phyloP scores from a whole-genome alignment of 2,113 vertebrate species.

The Tamias sibiricus region DNA sequence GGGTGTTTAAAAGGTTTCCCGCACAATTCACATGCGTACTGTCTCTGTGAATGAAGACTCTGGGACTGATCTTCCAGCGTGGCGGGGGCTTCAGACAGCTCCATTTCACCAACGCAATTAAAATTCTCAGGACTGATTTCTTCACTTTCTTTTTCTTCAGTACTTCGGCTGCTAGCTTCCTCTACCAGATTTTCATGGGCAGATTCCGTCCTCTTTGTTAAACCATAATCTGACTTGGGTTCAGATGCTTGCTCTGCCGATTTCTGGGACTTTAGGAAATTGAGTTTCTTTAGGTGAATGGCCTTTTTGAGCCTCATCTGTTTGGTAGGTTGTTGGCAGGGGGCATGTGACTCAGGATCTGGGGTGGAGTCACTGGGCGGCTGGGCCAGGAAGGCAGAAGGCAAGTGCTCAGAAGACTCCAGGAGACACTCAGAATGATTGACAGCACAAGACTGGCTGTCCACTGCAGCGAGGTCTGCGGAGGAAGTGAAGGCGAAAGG shows the following conservation, averaged over 20 bases:
- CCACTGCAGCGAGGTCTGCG: constrained; percentile 63
- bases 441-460: constrained; percentile 81
- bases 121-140: constrained; percentile 69
- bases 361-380: constrained; percentile 83
- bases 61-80: constrained; percentile 80
- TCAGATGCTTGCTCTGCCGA: constrained; percentile 85
- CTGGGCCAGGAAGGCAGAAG: constrained; percentile 85
- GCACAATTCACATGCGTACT: constrained; percentile 94
- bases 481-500: constrained; percentile 76
- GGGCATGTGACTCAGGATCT: constrained; percentile 78
- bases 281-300: constrained; percentile 95
- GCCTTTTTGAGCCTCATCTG: constrained; percentile 93
- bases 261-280: constrained; percentile 93
- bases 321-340: constrained; percentile 80
- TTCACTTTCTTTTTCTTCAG: constrained; percentile 79
- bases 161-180: not conserved
- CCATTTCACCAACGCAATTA: constrained; percentile 63
- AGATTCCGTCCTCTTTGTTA: constrained; percentile 57
- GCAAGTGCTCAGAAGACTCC: constrained; percentile 84
- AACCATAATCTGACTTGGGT: constrained; percentile 42
- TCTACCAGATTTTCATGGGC: constrained; percentile 72
- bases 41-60: constrained; percentile 85
- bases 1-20: constrained; percentile 98
- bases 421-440: constrained; percentile 82
- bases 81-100: constrained; percentile 65